These are phyloP conservation scores for Salvelinus sp. DNA, from an alignment of 2,113 vertebrate genomes.

Conservation along the genomic window DNA sequence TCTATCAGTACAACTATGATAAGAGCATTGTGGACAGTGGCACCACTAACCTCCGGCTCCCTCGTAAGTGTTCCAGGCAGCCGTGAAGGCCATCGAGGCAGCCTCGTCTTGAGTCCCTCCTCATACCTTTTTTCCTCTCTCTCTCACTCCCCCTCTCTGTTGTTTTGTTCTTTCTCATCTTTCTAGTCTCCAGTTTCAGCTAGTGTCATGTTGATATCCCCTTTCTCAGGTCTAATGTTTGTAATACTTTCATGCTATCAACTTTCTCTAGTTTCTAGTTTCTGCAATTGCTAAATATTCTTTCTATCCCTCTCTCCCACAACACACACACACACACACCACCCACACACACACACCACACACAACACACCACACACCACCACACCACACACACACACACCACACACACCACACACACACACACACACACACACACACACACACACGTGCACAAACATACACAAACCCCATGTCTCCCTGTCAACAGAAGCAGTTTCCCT, in stretches of 20 bases:
- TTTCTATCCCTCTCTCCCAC: neutral
- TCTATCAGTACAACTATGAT: conserved; percentile 92
- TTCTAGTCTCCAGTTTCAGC: neutral
- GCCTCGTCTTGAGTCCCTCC: conserved; percentile 86
- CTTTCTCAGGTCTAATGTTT: neutral
- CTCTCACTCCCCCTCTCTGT: neutral
- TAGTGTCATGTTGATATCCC: neutral
- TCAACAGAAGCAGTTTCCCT: conserved; percentile 95
- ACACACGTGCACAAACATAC: neutral
- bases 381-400: neutral
- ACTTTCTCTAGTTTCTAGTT: neutral
- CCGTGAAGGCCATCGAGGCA: conserved; percentile 93
- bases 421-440: neutral
- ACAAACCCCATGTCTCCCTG: neutral
- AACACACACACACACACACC: neutral
- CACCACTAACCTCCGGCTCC: conserved; percentile 94
- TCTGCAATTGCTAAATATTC: neutral
- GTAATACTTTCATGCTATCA: neutral
- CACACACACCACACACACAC: neutral
- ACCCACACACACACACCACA: neutral
- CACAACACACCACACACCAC: neutral
- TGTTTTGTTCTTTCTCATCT: neutral
- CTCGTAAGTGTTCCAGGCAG: conserved; percentile 94
- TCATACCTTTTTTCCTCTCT: neutral
- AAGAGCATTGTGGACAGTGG: conserved; percentile 98